Base-by-base conservation (phyloP, 2,113 vertebrate species). In the Ardeotis arabs region DNA sequence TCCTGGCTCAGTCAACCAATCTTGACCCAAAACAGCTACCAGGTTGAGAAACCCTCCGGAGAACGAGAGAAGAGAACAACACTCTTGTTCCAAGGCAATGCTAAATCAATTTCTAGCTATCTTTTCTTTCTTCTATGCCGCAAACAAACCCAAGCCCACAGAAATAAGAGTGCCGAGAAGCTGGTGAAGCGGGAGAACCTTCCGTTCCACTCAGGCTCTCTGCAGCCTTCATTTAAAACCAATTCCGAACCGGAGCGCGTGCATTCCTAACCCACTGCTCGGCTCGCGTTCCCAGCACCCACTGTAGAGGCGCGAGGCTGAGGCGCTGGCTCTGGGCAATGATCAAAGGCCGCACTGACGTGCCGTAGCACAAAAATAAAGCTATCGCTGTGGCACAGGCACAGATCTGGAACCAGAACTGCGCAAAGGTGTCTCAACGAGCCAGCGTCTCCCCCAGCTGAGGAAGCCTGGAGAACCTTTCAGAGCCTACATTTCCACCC, bases 321-420 rank as follows among this genome's bases (percentile, higher is more conserved):
- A 74, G 68, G 72, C 49, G 7, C 5, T 14, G 45, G 5, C 41
- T 12, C 53, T 52, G 70, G 22, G 64, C 25, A 39, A 14, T 0
- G 23, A 75, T 3, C 69, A 53, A 41, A 68, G 44, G 64, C 22
- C 21, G 31, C 29, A 56, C 3, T 64, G 9, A 5, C 9, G 16
- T 0, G 13, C 25, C 35, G 3, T 2, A 13, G 19, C 3, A 27
- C 0, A 3, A 4, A 14, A 18, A 18, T 0, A 17, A 27, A 45
- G 33, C 83, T 35, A 22, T 1, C 31, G 41, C 56, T 19, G 19
- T 10, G 52, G 60, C 75, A 25, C 7, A 13, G 66, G 82, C 52
- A 39, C 25, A 21, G 35, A 28, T 24, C n/a, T 20, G 7, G 31
- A 9, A 23, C 25, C 58, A 21, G 6, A 79, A 8, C 68, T 4